Evolutionary conservation across 2,113 vertebrate genomes (phyloP), one percentile per base, ranked within the genome.

Genomic region (Leptocoma aspasia): DNA sequence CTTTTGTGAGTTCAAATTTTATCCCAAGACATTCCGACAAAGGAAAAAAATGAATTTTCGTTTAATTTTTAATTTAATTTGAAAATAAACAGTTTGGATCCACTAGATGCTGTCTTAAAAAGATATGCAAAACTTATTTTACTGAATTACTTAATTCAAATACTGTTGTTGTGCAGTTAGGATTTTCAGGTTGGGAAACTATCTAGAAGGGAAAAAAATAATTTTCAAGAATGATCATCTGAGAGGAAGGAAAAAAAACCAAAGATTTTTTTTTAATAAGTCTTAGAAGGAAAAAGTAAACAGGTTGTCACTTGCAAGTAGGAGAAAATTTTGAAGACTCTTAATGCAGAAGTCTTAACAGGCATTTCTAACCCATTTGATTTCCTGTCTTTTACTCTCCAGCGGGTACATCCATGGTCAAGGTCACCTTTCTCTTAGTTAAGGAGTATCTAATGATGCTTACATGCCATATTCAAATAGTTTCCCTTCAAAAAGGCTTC

Each of bases 341-440:
- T 45, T 7, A 52, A 41, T 9, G n/a, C 53, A 77, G 35, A 88
- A 80, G 11, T 64, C 26, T 92, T 49, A 88, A 76, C 22, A 86
- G 13, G 23, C 30, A 83, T 73, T 75, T 88, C n/a, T 82, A 39
- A 61, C 50, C 15, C 27, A 15, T 95, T 82, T 70, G 68, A 75
- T 89, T 87, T 87, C 7, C 4, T 68, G 71, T 86, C 28, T 69
- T 92, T 69, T 71, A 56, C 70, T 82, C 78, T 88, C 52, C 61
- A 37, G 22, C 6, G 19, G 53, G 61, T 76, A 90, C 17, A 21
- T 81, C 24, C 9, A 41, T 31, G 0, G 15, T 56, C 87, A 97
- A 97, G 81, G 96, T 97, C 96, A 95, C 19, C 47, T 57, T 75
- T 89, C 73, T 60, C 61, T 71, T 91, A n/a, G 9, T 70, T 92